Evolutionary conservation across 2,797 vertebrate species (phyloP), one percentile per base, ranked within the genome.

Genomic region (Sitta carolinensis): DNA sequence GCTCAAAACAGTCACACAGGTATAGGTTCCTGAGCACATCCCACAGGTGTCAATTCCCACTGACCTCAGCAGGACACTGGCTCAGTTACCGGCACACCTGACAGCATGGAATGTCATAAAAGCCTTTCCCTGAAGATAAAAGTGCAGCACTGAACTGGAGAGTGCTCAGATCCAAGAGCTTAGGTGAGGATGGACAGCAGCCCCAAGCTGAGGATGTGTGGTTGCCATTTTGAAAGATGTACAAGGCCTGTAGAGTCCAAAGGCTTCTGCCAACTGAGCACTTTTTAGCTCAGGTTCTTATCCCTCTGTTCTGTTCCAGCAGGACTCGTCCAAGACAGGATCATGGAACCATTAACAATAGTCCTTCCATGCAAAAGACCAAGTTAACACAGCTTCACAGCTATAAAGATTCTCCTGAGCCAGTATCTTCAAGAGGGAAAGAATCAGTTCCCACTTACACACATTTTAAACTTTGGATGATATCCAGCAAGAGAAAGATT

Each of bases 391-490:
- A 92, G 81, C 45, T 87, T 87, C 91, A 81, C 3, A 12, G 47
- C 30, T 84, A 72, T 72, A 58, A 74, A 72, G 27, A 22, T 45
- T 93, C 85, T 77, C 36, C 64, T 63, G 76, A 91, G 64, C 75
- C 84, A 85, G 40, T 59, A 52, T 2, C 2, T 52, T 87, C 50
- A 85, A 47, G 5, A 57, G 43, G 47, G 34, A 86, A 74, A 90
- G 42, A 74, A 90, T 48, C 13, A 68, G 38, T 51, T 91, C 76
- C 58, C 80, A 84, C 43, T 81, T 86, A 61, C 15, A 84, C 22
- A 80, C 58, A 68, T 62, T 87, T 92, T 89, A 90, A 88, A 55
- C 63, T 78, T 64, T 91, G 89, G 85, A 94, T 72, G 77, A 69
- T 58, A 81, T 72, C 73, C 73, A 89, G 62, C 34, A 91, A 58